phyloP scores from a whole-genome alignment of 2,888 invertebrate species.

The Eupithecia pulchellata region DNA sequence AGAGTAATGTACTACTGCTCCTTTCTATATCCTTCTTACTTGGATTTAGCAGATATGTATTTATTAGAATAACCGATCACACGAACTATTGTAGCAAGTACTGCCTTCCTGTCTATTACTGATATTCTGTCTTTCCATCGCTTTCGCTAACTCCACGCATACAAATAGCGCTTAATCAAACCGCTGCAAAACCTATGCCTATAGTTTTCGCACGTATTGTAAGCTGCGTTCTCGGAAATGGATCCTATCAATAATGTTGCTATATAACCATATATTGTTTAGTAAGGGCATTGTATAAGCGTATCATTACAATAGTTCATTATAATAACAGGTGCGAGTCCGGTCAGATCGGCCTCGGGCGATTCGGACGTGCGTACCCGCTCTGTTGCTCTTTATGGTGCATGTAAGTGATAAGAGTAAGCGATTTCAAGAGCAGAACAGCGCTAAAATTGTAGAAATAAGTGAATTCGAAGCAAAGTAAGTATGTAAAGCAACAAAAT shows the following conservation, averaged over 20 bases:
- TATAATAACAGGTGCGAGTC: conserved; percentile 74
- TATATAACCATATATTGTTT: conserved; percentile 4
- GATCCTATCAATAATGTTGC: conserved; percentile 15
- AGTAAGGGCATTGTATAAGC: conserved; percentile 38
- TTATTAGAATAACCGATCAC: not conserved
- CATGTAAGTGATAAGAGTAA: conserved; percentile 39
- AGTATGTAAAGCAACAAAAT: no score
- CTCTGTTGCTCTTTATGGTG: conserved; percentile 59
- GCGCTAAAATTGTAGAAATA: not conserved
- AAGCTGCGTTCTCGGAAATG: conserved; percentile 5
- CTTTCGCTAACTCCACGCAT: not conserved
- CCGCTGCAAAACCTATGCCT: not conserved
- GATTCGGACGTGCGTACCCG: conserved; percentile 66
- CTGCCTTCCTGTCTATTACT: conserved; percentile 3
- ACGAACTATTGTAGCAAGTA: not conserved
- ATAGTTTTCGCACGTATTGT: conserved; percentile 9
- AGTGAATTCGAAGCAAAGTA: not conserved
- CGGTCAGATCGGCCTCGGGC: conserved; percentile 67
- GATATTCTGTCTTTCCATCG: conserved; percentile 1
- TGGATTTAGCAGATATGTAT: not conserved
- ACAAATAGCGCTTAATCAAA: conserved; percentile 4
- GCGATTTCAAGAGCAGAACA: conserved; percentile 38
- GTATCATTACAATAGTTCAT: conserved; percentile 66
- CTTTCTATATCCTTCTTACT: not conserved
- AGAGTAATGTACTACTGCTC: not conserved